phyloP scores from a whole-genome alignment of 2,113 vertebrate species.

The Nothobranchius kuhntae region DNA sequence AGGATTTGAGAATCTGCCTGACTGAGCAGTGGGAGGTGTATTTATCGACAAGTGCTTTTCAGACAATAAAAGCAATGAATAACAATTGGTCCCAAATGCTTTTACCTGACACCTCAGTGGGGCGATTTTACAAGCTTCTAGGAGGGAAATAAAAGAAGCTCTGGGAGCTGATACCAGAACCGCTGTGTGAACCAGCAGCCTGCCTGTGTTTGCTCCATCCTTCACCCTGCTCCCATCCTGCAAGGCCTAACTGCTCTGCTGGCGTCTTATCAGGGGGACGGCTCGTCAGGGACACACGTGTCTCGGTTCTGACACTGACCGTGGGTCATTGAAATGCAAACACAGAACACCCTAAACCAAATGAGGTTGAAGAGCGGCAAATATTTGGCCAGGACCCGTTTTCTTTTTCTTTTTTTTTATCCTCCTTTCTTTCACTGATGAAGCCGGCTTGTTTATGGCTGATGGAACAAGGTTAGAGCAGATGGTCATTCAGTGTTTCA shows the following conservation, averaged over 20 bases:
- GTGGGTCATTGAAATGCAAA: constrained; percentile 79
- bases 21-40: constrained; percentile 53
- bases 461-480: constrained; percentile 67
- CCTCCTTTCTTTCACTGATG: constrained; percentile 46
- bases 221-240: constrained; percentile 75
- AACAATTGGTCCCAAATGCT: constrained; percentile 43
- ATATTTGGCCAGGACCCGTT: constrained; percentile 76
- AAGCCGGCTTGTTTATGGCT: constrained; percentile 68
- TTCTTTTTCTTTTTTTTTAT: constrained; percentile 5
- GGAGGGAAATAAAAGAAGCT: constrained; percentile 15
- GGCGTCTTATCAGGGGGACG: constrained; percentile 72
- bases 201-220: constrained; percentile 72
- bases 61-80: constrained; percentile 68
- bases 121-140: constrained; percentile 19
- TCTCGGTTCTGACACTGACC: constrained; percentile 74
- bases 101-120: constrained; percentile 21
- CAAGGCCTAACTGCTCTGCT: constrained; percentile 65
- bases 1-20: constrained; percentile 58
- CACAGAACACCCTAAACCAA: constrained; percentile 71
- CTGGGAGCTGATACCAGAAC: constrained; percentile 39
- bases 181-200: constrained; percentile 64
- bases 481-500: constrained; percentile 56
- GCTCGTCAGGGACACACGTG: constrained; percentile 79
- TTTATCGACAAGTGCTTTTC: constrained; percentile 54
- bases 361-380: constrained; percentile 78